Evolutionary conservation across 2,888 invertebrate genomes (phyloP), one percentile per base, ranked within the genome.

Genomic region (Tipula vernalis): DNA sequence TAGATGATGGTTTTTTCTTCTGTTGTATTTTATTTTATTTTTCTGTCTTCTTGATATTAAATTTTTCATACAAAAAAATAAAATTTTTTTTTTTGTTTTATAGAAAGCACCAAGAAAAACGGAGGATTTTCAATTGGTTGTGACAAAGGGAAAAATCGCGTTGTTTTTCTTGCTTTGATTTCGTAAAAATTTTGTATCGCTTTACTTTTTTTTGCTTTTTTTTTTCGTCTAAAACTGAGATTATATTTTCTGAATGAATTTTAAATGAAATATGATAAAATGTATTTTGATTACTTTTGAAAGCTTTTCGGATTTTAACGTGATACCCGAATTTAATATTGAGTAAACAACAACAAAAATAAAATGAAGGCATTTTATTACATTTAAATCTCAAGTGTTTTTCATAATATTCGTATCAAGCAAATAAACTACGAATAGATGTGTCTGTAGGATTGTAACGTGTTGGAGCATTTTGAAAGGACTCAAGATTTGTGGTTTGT

Each of bases 1-100:
- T 84, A 84, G 84, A 84, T 84, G 71, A 71, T 71, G 71, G 71
- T 71, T 71, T 71, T 57, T n/a, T n/a, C n/a, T n/a, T n/a, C n/a
- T n/a, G n/a, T n/a, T n/a, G n/a, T n/a, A n/a, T n/a, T n/a, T 71
- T 71, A 28, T 71, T 71, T 71, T 71, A 71, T 71, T 71, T 28
- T 28, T 71, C 71, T 71, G 71, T 71, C 71, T 71, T 71, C 71
- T 71, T 71, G 71, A 71, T 71, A 71, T 28, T 71, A 71, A 71
- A 18, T 28, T 71, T 71, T 71, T 71, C 28, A 28, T 18, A 57
- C 57, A 57, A 13, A 47, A 51, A 51, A 51, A 51, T 2, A 71
- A 71, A 71, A 8, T 28, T 18, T 39, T 51, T 51, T 51, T 3
- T 51, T 28, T 71, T 71, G 71, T 71, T 71, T 71, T 71, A 71